Evolutionary conservation across 2,113 vertebrate genomes (phyloP).

Genomic region (Hepsetus odoe): DNA sequence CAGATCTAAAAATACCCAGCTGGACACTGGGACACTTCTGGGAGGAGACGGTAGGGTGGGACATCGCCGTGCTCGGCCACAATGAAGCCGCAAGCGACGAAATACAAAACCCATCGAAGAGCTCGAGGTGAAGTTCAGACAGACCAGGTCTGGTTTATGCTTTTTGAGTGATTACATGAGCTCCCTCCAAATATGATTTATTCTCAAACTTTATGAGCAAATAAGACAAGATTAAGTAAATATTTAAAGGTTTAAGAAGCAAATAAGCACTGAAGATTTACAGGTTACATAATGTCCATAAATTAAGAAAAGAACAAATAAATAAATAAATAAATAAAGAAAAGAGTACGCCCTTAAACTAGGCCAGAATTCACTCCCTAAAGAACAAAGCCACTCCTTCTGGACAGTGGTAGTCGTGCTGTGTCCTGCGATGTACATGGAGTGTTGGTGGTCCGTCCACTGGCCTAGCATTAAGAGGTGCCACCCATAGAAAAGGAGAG

Average conservation of each 20-base stretch:
- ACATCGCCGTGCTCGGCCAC: neutral
- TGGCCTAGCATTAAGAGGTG: constrained; percentile 61
- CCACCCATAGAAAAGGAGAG: constrained; percentile 59
- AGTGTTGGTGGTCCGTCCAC: constrained; percentile 59
- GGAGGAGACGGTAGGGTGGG: neutral
- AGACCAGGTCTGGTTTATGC: too few relatives aligned
- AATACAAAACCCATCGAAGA: neutral
- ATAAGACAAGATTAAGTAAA: too few relatives aligned
- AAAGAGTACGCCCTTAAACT: too few relatives aligned
- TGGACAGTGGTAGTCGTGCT: neutral
- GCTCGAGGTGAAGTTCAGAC: neutral
- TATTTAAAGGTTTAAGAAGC: too few relatives aligned
- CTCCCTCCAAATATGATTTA: too few relatives aligned
- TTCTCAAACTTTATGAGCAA: too few relatives aligned
- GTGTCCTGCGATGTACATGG: constrained; percentile 51
- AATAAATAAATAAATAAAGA: too few relatives aligned
- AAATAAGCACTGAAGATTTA: too few relatives aligned
- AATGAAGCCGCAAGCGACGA: neutral
- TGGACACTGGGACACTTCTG: constrained; percentile 22
- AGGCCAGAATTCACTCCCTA: neutral
- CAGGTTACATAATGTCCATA: too few relatives aligned
- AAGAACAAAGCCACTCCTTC: too few relatives aligned
- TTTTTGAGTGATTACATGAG: too few relatives aligned
- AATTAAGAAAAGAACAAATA: too few relatives aligned
- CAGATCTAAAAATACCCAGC: constrained; percentile 46